phyloP scores from a whole-genome alignment of 2,797 vertebrate species.

The Muscicapa comitata region DNA sequence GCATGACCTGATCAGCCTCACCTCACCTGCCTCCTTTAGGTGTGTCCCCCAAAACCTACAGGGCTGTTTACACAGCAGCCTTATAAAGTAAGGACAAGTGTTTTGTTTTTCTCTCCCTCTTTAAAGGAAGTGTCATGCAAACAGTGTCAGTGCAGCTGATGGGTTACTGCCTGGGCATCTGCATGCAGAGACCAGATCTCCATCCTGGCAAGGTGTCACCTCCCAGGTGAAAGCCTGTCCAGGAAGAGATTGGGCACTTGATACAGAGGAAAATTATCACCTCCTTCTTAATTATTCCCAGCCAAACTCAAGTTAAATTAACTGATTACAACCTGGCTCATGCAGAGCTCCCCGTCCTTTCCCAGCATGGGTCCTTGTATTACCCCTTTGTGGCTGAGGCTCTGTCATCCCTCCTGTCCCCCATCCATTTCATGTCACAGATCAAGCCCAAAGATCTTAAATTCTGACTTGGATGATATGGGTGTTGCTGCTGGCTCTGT shows the following conservation, averaged over 20 bases:
- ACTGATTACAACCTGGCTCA: constrained; percentile 4
- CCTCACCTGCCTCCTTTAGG: neutral
- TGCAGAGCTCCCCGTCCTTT: neutral
- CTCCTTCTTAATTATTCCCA: constrained; percentile 14
- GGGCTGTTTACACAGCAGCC: neutral
- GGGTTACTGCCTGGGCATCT: neutral
- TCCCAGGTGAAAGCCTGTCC: neutral
- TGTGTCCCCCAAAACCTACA: neutral
- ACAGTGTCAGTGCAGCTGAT: neutral
- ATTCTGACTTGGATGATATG: neutral
- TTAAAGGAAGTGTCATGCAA: constrained; percentile 17
- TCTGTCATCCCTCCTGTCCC: neutral
- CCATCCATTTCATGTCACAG: neutral
- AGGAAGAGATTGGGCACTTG: constrained; percentile 30
- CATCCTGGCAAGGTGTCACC: neutral
- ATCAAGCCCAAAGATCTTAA: neutral
- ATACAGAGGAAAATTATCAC: constrained; percentile 27
- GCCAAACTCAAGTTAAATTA: constrained; percentile 1
- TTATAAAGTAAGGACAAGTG: neutral
- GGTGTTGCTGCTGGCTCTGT: neutral
- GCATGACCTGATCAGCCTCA: neutral
- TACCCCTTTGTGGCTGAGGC: neutral
- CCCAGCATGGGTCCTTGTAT: neutral
- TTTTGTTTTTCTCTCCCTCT: constrained; percentile 14
- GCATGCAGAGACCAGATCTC: neutral